phyloP scores from a whole-genome alignment of 2,797 vertebrate genomes.

The Paguma larvata region DNA sequence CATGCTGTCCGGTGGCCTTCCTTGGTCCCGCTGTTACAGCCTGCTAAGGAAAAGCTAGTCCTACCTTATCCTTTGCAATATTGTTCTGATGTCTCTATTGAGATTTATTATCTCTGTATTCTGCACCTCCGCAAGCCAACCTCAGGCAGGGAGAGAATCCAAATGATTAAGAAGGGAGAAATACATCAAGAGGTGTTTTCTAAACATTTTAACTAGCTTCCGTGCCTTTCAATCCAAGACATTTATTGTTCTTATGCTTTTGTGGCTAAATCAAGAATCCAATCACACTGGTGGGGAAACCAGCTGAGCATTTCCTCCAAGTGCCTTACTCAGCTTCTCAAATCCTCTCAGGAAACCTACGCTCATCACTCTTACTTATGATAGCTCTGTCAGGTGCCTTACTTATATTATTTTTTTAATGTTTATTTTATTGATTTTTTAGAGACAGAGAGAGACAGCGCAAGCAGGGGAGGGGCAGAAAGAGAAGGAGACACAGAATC shows the following conservation, averaged over 20 bases:
- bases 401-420: not conserved
- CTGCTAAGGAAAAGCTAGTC: not conserved
- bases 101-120: not conserved
- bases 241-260: conserved; percentile 45
- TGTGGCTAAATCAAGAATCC: conserved; percentile 44
- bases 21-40: not conserved
- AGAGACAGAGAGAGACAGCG: too few relatives aligned
- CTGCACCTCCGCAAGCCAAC: not conserved
- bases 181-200: conserved; percentile 28
- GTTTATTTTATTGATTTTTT: too few relatives aligned
- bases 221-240: conserved; percentile 50
- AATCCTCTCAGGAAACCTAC: not conserved
- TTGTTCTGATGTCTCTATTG: not conserved
- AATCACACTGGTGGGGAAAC: not conserved
- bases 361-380: not conserved
- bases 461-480: too few relatives aligned
- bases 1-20: not conserved
- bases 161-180: conserved; percentile 24
- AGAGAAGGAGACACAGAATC: too few relatives aligned
- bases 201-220: conserved; percentile 33
- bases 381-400: not conserved
- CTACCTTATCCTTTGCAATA: not conserved
- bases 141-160: not conserved
- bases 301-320: not conserved
- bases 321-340: not conserved